Percentiles rank a stretch among this genome's conserved stretches.
phyloP scores from a whole-genome alignment of 2,888 invertebrate genomes.

The Myathropa florea region DNA sequence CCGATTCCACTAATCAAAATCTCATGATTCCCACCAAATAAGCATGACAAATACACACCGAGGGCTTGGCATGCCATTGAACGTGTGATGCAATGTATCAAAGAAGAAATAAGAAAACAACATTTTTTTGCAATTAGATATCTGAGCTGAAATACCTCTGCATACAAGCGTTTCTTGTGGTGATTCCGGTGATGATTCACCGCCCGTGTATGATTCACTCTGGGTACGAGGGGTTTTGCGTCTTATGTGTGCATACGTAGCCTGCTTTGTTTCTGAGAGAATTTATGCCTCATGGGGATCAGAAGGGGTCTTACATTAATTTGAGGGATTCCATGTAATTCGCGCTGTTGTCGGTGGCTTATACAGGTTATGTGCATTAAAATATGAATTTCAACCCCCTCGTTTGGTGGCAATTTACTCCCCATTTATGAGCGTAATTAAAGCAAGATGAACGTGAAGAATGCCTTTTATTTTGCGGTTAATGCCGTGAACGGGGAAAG shows the following conservation, averaged over 20 bases:
- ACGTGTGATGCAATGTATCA: not conserved
- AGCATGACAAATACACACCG: not conserved
- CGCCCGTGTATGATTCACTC: not conserved
- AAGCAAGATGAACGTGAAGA: not conserved
- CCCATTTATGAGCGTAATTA: not conserved
- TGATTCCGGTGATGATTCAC: not conserved
- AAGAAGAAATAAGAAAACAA: not conserved
- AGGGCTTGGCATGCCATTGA: not conserved
- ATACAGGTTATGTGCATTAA: not conserved
- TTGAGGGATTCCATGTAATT: not conserved
- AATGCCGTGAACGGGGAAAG: not conserved
- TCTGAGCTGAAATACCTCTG: not conserved
- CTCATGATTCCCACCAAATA: too few relatives aligned
- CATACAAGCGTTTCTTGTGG: not conserved
- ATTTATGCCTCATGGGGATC: not conserved
- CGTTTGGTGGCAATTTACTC: not conserved
- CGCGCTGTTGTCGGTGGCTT: not conserved
- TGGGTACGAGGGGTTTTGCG: not conserved
- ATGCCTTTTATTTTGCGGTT: not conserved
- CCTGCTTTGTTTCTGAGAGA: not conserved
- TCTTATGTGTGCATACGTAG: not conserved
- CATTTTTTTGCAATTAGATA: not conserved
- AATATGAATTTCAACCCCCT: not conserved
- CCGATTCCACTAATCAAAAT: too few relatives aligned
- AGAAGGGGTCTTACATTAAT: conserved; percentile 5